Evolutionary conservation across 2,113 vertebrate species (phyloP).

Genomic region (Ceuthmochares aereus): DNA sequence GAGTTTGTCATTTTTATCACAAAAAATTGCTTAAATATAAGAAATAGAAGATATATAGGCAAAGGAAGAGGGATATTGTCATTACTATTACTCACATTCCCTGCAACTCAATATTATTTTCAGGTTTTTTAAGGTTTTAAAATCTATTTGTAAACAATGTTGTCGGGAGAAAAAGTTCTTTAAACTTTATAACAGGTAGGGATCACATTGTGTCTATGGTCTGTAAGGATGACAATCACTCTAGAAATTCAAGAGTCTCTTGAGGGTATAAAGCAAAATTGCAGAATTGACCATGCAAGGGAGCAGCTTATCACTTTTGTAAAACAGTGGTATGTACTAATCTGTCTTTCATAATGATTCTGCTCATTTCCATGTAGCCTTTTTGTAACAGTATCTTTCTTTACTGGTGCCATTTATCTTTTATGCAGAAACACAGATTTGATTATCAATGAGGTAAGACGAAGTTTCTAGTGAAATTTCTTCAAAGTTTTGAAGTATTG

Average conservation of each 20-base stretch:
- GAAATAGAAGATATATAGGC: not conserved
- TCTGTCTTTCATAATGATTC: not conserved
- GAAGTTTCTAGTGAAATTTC: not conserved
- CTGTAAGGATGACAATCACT: not conserved
- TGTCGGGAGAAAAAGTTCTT: not conserved
- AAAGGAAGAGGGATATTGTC: not conserved
- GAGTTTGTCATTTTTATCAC: no score
- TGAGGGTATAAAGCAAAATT: not conserved
- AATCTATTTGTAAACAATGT: not conserved
- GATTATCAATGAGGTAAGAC: not conserved
- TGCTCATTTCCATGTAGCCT: not conserved
- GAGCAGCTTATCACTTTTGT: not conserved
- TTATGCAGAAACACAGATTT: not conserved
- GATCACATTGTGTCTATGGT: not conserved
- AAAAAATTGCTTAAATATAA: not conserved
- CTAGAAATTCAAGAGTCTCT: not conserved
- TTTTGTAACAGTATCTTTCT: not conserved
- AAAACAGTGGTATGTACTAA: not conserved
- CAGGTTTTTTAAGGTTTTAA: not conserved
- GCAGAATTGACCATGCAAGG: not conserved
- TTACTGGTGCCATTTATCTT: not conserved
- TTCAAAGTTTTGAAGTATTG: conserved; percentile 7
- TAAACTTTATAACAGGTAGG: not conserved
- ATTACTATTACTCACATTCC: not conserved
- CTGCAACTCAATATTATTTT: not conserved